Conservation (phyloP, 1,140 invertebrate species). For the Ctenoplectra terminalis region DNA sequence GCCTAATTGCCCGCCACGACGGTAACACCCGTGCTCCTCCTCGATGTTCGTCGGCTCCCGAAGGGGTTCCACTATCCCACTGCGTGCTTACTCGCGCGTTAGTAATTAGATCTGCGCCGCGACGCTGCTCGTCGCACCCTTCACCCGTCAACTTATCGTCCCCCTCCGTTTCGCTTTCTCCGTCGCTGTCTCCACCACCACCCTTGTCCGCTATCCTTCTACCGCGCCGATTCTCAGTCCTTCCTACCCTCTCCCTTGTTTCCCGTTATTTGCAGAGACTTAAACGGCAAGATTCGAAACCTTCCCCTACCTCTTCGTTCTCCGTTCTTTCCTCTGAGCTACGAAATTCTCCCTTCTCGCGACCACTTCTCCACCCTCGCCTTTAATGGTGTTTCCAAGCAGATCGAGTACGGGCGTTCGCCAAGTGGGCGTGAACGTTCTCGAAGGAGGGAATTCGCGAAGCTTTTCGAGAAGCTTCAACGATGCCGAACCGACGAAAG, state of each 20-base stretch:
- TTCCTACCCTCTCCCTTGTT: background rate
- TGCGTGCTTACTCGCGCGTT: slow-evolving; percentile 75
- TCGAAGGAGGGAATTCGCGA: slow-evolving; percentile 13
- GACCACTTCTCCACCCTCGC: background rate
- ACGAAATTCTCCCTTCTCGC: slow-evolving; percentile 27
- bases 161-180: slow-evolving; percentile 31
- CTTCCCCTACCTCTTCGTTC: slow-evolving; percentile 25
- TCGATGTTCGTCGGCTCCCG: slow-evolving; percentile 35
- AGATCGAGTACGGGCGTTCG: background rate
- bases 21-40: slow-evolving; percentile 63
- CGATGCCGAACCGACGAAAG: slow-evolving; percentile 23
- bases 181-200: background rate
- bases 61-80: slow-evolving; percentile 64
- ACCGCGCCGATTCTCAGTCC: background rate
- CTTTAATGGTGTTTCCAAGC: too few species aligned
- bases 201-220: background rate
- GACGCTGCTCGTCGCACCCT: slow-evolving; percentile 71
- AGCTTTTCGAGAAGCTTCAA: background rate
- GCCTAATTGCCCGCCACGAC: slow-evolving; percentile 76
- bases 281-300: slow-evolving; percentile 19
- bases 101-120: slow-evolving; percentile 78
- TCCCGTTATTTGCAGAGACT: slow-evolving; percentile 21
- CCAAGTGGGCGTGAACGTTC: slow-evolving; percentile 43
- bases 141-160: slow-evolving; percentile 73
- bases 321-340: background rate